phyloP scores from a whole-genome alignment of 2,797 vertebrate species.

The Karalla daura region DNA sequence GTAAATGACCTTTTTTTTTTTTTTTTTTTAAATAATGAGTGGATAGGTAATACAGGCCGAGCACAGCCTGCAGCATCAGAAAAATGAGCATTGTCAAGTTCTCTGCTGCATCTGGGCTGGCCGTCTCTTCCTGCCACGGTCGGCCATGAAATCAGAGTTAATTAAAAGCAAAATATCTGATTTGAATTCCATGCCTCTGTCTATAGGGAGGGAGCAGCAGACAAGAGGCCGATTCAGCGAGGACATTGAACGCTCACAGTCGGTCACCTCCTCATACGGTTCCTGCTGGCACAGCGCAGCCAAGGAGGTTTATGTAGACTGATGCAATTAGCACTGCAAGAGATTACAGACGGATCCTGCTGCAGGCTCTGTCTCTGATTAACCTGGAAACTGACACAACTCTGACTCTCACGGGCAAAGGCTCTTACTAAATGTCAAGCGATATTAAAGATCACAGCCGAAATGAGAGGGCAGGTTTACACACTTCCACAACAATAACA shows the following conservation, averaged over 20 bases:
- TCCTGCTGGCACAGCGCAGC: conserved; percentile 13
- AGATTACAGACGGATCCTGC: conserved; percentile 39
- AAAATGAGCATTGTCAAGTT: conserved; percentile 24
- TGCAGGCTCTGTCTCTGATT: conserved; percentile 34
- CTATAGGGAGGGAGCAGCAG: background rate
- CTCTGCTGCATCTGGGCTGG: background rate
- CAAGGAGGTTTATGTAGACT: conserved; percentile 20
- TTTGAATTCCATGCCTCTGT: conserved; percentile 12
- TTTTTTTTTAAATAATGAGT: conserved; percentile 15
- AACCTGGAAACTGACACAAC: conserved; percentile 6
- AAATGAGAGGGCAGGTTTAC: background rate
- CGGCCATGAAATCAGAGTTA: conserved; percentile 26
- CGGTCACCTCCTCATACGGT: conserved; percentile 21
- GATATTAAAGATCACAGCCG: background rate
- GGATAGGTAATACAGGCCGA: background rate
- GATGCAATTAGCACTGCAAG: conserved; percentile 40
- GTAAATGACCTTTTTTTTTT: background rate
- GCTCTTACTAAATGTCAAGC: conserved; percentile 12
- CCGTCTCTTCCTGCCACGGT: conserved; percentile 1
- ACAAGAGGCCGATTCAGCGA: conserved; percentile 23
- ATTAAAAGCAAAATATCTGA: conserved; percentile 15
- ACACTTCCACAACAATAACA: background rate
- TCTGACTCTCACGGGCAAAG: conserved; percentile 22
- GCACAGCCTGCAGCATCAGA: conserved; percentile 13
- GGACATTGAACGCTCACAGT: conserved; percentile 20